phyloP scores from a whole-genome alignment of 1,140 invertebrate genomes.

The Calosoma granatense region DNA sequence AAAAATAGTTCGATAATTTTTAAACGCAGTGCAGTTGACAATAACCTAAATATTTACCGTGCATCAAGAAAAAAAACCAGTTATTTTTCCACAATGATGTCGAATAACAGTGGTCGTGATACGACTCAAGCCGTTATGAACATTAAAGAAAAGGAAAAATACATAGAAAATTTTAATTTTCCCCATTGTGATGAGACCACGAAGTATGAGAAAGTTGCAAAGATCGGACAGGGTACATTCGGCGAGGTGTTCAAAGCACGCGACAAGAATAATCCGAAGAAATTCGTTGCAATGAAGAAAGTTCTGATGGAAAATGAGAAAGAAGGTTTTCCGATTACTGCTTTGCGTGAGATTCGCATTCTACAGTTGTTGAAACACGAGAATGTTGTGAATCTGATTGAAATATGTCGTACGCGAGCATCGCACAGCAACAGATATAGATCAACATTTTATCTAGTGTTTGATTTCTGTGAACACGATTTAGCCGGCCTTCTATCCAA shows the following conservation, averaged over 20 bases:
- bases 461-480: constrained; percentile 99
- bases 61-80: too few species aligned
- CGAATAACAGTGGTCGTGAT: neutral
- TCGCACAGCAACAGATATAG: constrained; percentile 75
- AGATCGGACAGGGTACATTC: constrained; percentile 98
- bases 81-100: neutral
- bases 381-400: constrained; percentile 95
- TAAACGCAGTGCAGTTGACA: too few species aligned
- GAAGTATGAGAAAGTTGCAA: constrained; percentile 92
- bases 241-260: constrained; percentile 97
- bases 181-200: constrained; percentile 83
- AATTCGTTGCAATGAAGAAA: constrained; percentile 96
- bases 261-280: constrained; percentile 69
- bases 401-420: constrained; percentile 91
- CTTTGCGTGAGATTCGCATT: constrained; percentile 93
- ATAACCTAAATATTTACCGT: too few species aligned
- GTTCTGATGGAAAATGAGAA: constrained; percentile 99
- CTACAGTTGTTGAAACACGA: constrained; percentile 94
- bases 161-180: constrained; percentile 84
- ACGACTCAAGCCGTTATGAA: constrained; percentile 32
- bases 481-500: constrained; percentile 94
- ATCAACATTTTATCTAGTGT: constrained; percentile 95
- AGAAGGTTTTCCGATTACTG: constrained; percentile 98
- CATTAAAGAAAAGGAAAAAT: constrained; percentile 69
- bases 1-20: too few species aligned